Base-by-base conservation (phyloP, 2,113 vertebrate genomes). In the Gymnobelideus leadbeateri region DNA sequence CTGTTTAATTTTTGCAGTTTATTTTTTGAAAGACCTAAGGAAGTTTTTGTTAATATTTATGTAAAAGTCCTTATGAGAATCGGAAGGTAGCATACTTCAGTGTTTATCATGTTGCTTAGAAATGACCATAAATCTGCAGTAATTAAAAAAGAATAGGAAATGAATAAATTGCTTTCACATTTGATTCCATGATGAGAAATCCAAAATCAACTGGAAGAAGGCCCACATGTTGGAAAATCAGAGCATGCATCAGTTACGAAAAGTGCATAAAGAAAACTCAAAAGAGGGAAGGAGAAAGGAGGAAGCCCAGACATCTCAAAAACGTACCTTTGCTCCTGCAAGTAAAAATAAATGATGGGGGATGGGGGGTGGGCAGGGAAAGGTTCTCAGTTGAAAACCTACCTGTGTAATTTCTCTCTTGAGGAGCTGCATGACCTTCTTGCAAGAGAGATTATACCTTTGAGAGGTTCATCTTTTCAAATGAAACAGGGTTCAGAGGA, bases 121-220 rank as follows among this genome's bases (percentile, higher is more conserved):
- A 97, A 84, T 89, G 53, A 94, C 95, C 51, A 11, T 96, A 97
- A 97, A 96, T 97, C 96, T 90, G 96, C 37, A 47, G 92, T 97
- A 97, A 96, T 96, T 98, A 94, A 95, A 96, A 96, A 97, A 97
- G 95, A 96, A 96, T 96, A 92, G 93, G 93, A 97, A 96, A 84
- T 97, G 93, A 96, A 96, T 92, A 96, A 94, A 95, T 93, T 91
- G 55, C 94, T 90, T 95, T 54, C 90, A 97, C 57, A 94, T 96
- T 95, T 54, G 21, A 93, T 94, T 95, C 51, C 23, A 1, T 92
- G 89, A 96, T 96, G 89, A 96, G 68, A 89, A 93, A 89, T 96
- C 97, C 95, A 97, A 95, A 96, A 90, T 93, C 93, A 97, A 94
- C 50, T 97, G 96, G 96, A 97, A 97, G 96, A 96, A 95, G 50